Percentiles rank a stretch among this genome's conserved stretches.
phyloP scores from a whole-genome alignment of 2,113 vertebrate species.

The Nycticorax nycticorax region DNA sequence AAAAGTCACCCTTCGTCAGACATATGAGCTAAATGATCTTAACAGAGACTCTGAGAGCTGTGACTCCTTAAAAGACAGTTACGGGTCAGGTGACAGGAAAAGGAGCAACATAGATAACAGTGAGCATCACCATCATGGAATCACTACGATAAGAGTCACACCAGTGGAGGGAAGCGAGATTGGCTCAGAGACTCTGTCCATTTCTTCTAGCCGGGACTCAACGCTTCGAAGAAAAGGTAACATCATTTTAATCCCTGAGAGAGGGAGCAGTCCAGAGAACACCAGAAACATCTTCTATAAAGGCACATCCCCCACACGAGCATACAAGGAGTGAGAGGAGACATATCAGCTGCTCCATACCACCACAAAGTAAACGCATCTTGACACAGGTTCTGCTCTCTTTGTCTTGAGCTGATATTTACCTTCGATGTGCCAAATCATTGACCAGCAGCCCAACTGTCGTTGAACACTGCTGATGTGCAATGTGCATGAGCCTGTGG shows the following conservation, averaged over 20 bases:
- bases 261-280: slow-evolving; percentile 92
- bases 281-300: slow-evolving; percentile 98
- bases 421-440: slow-evolving; percentile 57
- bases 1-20: slow-evolving; percentile 85
- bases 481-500: slow-evolving; percentile 47
- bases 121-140: slow-evolving; percentile 86
- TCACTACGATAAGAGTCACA: slow-evolving; percentile 92
- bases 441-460: slow-evolving; percentile 34
- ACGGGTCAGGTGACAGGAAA: slow-evolving; percentile 86
- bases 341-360: not conserved
- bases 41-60: slow-evolving; percentile 92
- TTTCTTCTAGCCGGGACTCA: slow-evolving; percentile 91
- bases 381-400: slow-evolving; percentile 62
- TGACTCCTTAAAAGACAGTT: slow-evolving; percentile 86
- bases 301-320: slow-evolving; percentile 88
- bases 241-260: slow-evolving; percentile 92
- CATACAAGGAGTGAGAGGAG: slow-evolving; percentile 85
- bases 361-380: slow-evolving; percentile 8
- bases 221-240: slow-evolving; percentile 91
- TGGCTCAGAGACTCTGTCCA: slow-evolving; percentile 86
- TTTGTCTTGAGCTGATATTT: slow-evolving; percentile 33
- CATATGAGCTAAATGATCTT: slow-evolving; percentile 92
- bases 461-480: slow-evolving; percentile 35
- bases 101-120: slow-evolving; percentile 80
- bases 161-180: slow-evolving; percentile 88